Evolutionary conservation across 64 coral and sea anemone genomes (phyloP), one percentile per base, ranked within the genome.

Genomic region (Pocillopora damicornis): DNA sequence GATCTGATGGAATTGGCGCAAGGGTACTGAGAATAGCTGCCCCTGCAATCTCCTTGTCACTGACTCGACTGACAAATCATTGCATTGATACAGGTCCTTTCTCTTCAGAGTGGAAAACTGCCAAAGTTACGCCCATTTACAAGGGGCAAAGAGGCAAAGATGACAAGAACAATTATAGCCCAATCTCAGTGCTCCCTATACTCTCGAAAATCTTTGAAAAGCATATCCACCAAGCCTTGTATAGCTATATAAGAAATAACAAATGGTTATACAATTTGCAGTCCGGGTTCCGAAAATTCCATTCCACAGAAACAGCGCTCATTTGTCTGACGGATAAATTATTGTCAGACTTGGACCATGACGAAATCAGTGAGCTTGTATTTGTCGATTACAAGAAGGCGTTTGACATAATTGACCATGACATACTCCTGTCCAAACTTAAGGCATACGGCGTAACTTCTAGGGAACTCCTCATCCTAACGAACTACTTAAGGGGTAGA

Each of bases 271-370:
- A 92, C 59, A 74, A 59, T 42, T 57, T 92, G 13, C 85, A 92
- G 61, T 88, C 76, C 23, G 76, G 38, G 26, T 92, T 92, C 61
- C 77, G 85, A 73, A 88, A 71, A 16, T 79, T 76, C 14, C 61
- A 80, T 35, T 92, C 64, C 17, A 92, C 84, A 8, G 85, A 92
- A 38, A 79, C 92, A 38, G 87, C 92, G 20, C 87, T 89, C 56
- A 58, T 83, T 11, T 78, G 75, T 68, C 72, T 89, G 8, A 88
- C 38, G 1, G 64, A 84, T 75, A 61, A 89, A 8, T 20, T 89
- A 23, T 56, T 89, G 18, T 77, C 88, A 34, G 79, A 78, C 20
- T 58, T 80, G 56, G 89, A 83, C 37, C 34, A 69, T 15, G 74
- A 85, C 63, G 15, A 62, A 16, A 58, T 91, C 59, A 77, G 56